Conservation (phyloP, 2,888 invertebrate genomes). For the Cheiracanthium punctorium region DNA sequence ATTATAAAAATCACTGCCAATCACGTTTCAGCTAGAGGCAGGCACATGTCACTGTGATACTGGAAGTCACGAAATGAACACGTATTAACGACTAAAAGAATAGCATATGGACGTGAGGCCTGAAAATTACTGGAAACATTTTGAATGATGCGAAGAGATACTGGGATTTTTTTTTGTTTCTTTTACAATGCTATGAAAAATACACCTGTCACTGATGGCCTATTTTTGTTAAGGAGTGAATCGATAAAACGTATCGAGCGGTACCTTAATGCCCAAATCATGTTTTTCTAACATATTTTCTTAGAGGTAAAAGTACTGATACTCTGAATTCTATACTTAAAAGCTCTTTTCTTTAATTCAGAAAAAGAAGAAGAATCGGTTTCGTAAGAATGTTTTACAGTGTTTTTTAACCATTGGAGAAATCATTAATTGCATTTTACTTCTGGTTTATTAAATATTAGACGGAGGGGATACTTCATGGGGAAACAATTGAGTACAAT, state of each 20-base stretch:
- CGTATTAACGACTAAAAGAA: background rate
- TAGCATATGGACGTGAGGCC: background rate
- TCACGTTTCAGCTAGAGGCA: background rate
- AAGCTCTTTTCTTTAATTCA: background rate
- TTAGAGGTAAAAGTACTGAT: background rate
- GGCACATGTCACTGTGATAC: background rate
- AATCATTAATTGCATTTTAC: no score
- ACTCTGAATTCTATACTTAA: background rate
- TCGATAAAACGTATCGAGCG: slow-evolving; percentile 48
- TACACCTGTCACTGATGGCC: slow-evolving; percentile 36
- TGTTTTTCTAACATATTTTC: slow-evolving; percentile 38
- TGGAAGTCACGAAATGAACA: background rate
- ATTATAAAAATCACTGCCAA: background rate
- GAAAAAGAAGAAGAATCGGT: background rate
- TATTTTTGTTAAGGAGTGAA: slow-evolving; percentile 39
- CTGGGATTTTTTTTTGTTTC: background rate
- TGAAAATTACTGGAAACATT: background rate
- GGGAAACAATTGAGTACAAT: no score
- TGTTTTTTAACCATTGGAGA: no score
- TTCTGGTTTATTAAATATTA: no score
- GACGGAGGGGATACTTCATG: no score
- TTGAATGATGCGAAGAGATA: background rate
- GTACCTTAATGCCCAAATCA: slow-evolving; percentile 34
- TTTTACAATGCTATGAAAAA: slow-evolving; percentile 55
- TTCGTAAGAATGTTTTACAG: background rate